Percentiles rank a stretch among this genome's conserved stretches.
Conservation (phyloP, 2,113 vertebrate genomes). For the Pedetes capensis region DNA sequence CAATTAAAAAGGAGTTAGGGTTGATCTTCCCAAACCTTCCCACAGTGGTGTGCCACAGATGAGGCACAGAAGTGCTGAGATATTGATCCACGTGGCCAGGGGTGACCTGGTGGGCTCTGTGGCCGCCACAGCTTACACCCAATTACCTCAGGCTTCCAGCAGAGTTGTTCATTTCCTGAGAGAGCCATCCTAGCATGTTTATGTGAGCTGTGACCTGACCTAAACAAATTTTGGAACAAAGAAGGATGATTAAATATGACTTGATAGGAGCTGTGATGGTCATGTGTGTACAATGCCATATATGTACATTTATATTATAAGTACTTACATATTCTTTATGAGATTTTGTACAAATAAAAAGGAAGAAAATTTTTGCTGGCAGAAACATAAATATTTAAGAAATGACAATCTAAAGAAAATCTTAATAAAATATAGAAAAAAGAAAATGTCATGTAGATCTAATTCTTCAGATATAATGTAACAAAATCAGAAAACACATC, state of each 20-base stretch:
- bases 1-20: neutral
- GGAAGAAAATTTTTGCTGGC: neutral
- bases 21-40: neutral
- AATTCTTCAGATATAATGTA: neutral
- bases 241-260: neutral
- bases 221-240: neutral
- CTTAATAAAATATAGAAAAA: neutral
- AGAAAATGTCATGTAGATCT: neutral
- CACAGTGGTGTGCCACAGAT: accelerated
- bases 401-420: neutral
- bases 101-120: neutral
- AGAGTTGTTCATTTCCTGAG: neutral
- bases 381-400: neutral
- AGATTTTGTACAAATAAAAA: neutral
- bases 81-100: neutral
- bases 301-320: neutral
- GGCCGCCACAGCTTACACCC: neutral
- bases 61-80: neutral
- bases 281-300: neutral
- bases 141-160: neutral
- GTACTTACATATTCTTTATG: neutral
- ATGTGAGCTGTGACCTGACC: neutral
- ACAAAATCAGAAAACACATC: neutral
- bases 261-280: neutral
- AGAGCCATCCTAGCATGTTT: neutral